Evolutionary conservation across 2,888 invertebrate species (phyloP), one percentile per base, ranked within the genome.

Genomic region (Empis stercorea): DNA sequence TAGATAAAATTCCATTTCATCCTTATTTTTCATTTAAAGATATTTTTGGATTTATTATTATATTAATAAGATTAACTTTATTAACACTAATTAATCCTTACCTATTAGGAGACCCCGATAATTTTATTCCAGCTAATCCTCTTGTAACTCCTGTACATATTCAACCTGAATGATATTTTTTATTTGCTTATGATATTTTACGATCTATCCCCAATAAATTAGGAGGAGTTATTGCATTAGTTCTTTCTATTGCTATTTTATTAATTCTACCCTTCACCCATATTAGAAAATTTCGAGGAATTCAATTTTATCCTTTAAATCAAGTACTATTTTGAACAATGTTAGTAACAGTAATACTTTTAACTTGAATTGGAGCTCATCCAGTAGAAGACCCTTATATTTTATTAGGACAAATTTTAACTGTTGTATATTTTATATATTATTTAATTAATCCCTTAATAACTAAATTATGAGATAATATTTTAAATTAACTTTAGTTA

Each of bases 141-240:
- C 45, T 63, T 52, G 60, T 79, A 14, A 84, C 84, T 0, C 84
- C 85, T 0, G 63, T 75, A 9, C 85, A 85, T 61, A 86, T 86
- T 72, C 81, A 86, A 76, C 85, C 84, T 41, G 86, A 87, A 76
- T 87, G 84, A 79, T 87, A 87, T 65, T 87, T 86, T 59, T 65
- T 87, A 73, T 86, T 85, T 73, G 84, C 85, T 13, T 86, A 86
- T 66, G 81, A 84, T 15, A 85, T 87, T 72, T 56, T 87, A 59
- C 85, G 85, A 23, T 83, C 84, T 36, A 83, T 87, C 48, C 84
- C 85, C 6, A 85, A 82, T 71, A 85, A 87, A 75, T 61, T 84
- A 70, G 83, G 84, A 45, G 84, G 85, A 52, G 84, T 85, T 46
- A 59, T 61, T 55, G 60, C 61, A 0, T 39, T 62, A 54, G 50